phyloP scores from a whole-genome alignment of 2,888 invertebrate genomes.

The Ariolimax columbianus region DNA sequence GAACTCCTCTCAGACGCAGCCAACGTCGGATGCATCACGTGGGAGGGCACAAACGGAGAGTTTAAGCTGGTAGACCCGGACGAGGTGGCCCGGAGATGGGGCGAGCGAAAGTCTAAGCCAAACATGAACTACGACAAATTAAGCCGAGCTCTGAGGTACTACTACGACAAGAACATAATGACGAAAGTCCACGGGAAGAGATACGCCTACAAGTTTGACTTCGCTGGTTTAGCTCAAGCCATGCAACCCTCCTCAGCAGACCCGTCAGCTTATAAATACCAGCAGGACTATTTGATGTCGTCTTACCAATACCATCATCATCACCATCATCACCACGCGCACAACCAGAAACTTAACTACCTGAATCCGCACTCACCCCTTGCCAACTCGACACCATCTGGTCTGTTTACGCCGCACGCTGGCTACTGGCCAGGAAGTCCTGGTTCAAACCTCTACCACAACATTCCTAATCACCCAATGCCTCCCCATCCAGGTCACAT shows the following conservation, averaged over 20 bases:
- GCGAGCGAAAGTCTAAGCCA: constrained; percentile 95
- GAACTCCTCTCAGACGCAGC: constrained; percentile 93
- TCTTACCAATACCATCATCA: constrained; percentile 59
- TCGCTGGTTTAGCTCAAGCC: constrained; percentile 84
- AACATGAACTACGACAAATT: constrained; percentile 99
- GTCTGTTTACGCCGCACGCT: constrained; percentile 66
- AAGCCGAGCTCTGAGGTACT: constrained; percentile 94
- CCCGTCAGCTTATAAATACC: constrained; percentile 91
- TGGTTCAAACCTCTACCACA: constrained; percentile 77
- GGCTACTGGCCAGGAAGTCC: constrained; percentile 71
- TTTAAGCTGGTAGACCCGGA: constrained; percentile 97
- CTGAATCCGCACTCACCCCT: constrained; percentile 83
- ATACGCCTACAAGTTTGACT: constrained; percentile 97
- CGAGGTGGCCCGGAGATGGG: constrained; percentile 96
- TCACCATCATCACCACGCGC: constrained; percentile 77
- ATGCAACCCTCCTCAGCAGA: constrained; percentile 79
- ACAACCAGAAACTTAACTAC: constrained; percentile 90
- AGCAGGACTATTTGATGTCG: constrained; percentile 97
- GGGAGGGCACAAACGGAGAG: constrained; percentile 97
- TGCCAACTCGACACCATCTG: constrained; percentile 64
- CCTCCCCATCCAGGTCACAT: constrained; percentile 88
- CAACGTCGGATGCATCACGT: constrained; percentile 94
- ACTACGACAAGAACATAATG: constrained; percentile 99
- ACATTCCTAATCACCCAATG: constrained; percentile 82
- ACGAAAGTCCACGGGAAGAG: constrained; percentile 98